These are phyloP conservation scores for Hypolimnas misippus DNA, from an alignment of 2,888 invertebrate genomes.

Conservation along the genomic window DNA sequence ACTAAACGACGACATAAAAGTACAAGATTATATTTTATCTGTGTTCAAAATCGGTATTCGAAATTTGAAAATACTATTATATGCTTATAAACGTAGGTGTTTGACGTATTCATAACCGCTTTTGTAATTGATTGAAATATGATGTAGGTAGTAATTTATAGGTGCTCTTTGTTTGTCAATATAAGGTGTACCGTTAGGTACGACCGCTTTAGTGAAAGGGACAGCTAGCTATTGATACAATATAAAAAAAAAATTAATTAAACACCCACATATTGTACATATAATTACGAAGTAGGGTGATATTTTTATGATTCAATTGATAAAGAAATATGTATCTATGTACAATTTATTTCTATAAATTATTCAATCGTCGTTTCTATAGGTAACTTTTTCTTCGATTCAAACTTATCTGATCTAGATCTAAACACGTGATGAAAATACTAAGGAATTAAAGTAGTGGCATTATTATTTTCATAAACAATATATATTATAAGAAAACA, in stretches of 20 bases:
- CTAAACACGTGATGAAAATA: slow-evolving; percentile 13
- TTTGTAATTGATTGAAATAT: slow-evolving; percentile 35
- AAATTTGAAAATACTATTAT: slow-evolving; percentile 1
- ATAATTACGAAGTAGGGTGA: background rate
- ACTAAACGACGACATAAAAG: background rate
- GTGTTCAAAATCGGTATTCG: background rate
- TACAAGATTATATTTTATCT: background rate
- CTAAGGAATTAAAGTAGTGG: slow-evolving; percentile 17
- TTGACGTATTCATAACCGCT: slow-evolving; percentile 22
- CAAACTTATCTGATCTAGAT: background rate
- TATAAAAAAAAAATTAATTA: slow-evolving; percentile 24
- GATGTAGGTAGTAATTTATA: slow-evolving; percentile 35
- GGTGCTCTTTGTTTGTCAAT: slow-evolving; percentile 41
- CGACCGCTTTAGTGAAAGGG: slow-evolving; percentile 41
- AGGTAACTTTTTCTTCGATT: background rate
- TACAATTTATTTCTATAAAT: background rate
- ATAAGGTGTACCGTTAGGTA: slow-evolving; percentile 49
- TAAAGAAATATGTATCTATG: background rate
- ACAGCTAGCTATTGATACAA: slow-evolving; percentile 38
- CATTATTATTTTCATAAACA: slow-evolving; percentile 15
- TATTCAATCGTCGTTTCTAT: background rate
- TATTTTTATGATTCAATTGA: background rate
- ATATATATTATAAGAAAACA: too few species aligned
- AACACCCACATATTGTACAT: slow-evolving; percentile 11
- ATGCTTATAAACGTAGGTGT: slow-evolving; percentile 18